Percentiles rank a stretch among this genome's conserved stretches.
phyloP scores from a whole-genome alignment of 2,888 invertebrate species.

The Malachius bipustulatus region DNA sequence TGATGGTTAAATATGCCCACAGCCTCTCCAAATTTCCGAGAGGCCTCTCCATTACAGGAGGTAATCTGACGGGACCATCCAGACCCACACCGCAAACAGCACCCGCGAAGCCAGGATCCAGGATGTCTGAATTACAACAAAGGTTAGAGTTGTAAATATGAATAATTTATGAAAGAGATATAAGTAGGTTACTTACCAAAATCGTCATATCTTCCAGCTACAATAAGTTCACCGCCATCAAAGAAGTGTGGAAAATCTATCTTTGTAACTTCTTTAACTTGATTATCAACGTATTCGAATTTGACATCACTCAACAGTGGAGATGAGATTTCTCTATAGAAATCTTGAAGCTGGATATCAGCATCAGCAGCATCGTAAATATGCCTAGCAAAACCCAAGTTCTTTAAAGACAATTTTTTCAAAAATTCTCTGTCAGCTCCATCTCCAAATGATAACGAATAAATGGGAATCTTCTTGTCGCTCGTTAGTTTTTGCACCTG shows the following conservation, averaged over 20 bases:
- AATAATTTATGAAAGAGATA: too few species aligned
- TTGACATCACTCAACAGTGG: constrained; percentile 54
- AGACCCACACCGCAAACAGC: constrained; percentile 19
- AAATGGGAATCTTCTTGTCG: constrained; percentile 40
- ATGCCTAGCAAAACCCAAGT: constrained; percentile 54
- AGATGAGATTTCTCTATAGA: constrained; percentile 56
- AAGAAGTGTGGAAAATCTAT: constrained; percentile 47
- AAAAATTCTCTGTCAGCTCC: constrained; percentile 56
- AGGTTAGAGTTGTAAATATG: too few species aligned
- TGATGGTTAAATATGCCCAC: constrained; percentile 57
- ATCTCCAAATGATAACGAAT: constrained; percentile 58
- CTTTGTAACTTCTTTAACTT: constrained; percentile 45
- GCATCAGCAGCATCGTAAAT: constrained; percentile 64
- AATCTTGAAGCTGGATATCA: constrained; percentile 50
- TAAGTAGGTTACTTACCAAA: too few species aligned
- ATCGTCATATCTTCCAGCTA: constrained; percentile 46
- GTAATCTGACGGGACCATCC: constrained; percentile 24
- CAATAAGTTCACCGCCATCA: constrained; percentile 51
- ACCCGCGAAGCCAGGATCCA: constrained; percentile 8
- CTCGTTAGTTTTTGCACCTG: constrained; percentile 39
- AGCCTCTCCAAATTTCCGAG: constrained; percentile 34
- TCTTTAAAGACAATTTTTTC: constrained; percentile 50
- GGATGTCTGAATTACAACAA: too few species aligned
- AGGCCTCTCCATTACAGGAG: constrained; percentile 24
- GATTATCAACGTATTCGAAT: constrained; percentile 48